Conservation (phyloP, 2,113 vertebrate genomes). For the Muntiacus muntjak region DNA sequence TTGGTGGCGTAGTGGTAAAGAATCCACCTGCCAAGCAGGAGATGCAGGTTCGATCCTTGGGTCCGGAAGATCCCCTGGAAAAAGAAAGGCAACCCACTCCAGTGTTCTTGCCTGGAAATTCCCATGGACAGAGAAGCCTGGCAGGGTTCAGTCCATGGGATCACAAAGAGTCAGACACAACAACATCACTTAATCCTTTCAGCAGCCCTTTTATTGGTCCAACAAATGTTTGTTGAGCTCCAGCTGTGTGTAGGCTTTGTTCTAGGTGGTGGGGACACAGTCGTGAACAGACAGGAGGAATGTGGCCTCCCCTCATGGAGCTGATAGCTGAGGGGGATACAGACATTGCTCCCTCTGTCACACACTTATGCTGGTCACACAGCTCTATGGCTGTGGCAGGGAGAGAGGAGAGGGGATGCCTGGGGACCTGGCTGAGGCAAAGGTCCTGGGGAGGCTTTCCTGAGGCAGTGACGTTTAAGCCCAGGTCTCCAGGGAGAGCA, state of each 20-base stretch:
- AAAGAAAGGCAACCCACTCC: not conserved
- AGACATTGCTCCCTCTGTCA: rapidly evolving
- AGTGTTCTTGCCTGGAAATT: not conserved
- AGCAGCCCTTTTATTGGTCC: not conserved
- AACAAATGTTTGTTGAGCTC: not conserved
- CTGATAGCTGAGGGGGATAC: too few relatives aligned
- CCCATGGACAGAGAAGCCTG: not conserved
- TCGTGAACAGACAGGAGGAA: not conserved
- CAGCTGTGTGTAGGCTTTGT: not conserved
- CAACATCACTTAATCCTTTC: not conserved
- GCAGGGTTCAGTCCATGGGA: not conserved
- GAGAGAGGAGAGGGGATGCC: not conserved
- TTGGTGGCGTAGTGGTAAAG: not conserved
- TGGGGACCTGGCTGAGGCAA: not conserved
- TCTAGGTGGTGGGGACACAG: not conserved
- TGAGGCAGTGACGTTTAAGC: not conserved
- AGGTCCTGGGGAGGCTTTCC: not conserved
- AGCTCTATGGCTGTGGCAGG: not conserved
- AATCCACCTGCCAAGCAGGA: not conserved
- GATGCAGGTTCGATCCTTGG: not conserved
- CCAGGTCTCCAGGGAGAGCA: not conserved
- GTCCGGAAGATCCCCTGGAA: not conserved
- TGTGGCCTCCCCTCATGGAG: not conserved
- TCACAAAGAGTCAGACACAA: not conserved
- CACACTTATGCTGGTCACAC: too few relatives aligned